A percentile compares a stretch with the other conserved stretches of the same genome.
These are phyloP conservation scores for Mesorhabditis sp. DNA, from an alignment of 2,888 invertebrate genomes.

Conservation along the genomic window DNA sequence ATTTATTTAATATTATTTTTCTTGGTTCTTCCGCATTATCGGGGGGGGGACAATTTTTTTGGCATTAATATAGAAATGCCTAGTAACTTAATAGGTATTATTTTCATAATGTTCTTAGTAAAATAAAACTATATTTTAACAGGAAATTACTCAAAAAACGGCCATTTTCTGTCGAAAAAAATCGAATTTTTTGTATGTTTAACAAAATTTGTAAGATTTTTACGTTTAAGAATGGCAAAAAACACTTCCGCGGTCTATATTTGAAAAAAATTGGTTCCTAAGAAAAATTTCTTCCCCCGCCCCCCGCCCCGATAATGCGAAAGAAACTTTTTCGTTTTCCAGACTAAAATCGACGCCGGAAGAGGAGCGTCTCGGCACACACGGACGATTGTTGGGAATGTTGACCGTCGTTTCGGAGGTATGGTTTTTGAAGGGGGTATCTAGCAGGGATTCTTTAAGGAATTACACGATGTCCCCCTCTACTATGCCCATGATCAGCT, in stretches of 20 bases:
- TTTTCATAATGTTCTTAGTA: too few relatives aligned
- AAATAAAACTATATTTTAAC: too few relatives aligned
- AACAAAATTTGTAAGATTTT: too few relatives aligned
- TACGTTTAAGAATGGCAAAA: too few relatives aligned
- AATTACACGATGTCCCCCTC: slow-evolving; percentile 74
- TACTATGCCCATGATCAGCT: slow-evolving; percentile 81
- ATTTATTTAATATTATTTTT: too few relatives aligned
- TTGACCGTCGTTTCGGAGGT: slow-evolving; percentile 71
- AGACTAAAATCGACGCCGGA: slow-evolving; percentile 44
- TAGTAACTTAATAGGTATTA: too few relatives aligned
- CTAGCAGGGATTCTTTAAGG: slow-evolving; percentile 63
- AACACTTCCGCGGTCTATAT: not conserved
- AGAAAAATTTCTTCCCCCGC: too few relatives aligned
- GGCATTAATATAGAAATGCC: too few relatives aligned
- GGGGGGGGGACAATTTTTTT: not conserved
- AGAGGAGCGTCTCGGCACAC: slow-evolving; percentile 68
- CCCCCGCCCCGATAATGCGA: too few relatives aligned
- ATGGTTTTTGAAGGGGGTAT: slow-evolving; percentile 5
- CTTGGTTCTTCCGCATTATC: not conserved
- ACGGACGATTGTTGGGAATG: slow-evolving; percentile 75
- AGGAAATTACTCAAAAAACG: not conserved
- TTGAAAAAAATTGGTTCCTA: too few relatives aligned
- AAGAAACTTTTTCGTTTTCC: not conserved
- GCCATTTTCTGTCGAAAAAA: too few relatives aligned
- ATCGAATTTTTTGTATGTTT: too few relatives aligned